These are phyloP conservation scores for Trigoniulus corallinus DNA, from an alignment of 1,140 invertebrate genomes.

Conservation along the genomic window DNA sequence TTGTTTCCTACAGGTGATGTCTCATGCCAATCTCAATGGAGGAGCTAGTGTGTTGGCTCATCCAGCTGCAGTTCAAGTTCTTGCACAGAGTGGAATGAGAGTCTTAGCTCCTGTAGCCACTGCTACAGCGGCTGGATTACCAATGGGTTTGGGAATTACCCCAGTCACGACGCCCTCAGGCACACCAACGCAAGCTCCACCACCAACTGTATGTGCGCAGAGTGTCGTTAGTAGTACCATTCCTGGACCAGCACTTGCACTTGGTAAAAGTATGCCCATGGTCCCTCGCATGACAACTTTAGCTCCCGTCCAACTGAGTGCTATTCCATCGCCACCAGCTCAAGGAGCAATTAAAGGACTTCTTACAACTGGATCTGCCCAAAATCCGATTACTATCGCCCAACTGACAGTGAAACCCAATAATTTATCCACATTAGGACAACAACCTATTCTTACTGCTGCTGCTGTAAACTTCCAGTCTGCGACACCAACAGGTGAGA, in stretches of 20 bases:
- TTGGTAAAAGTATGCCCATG: too few species aligned
- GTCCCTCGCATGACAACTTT: not conserved
- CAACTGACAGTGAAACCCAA: conserved; percentile 2
- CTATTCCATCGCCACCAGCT: not conserved
- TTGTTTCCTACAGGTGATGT: too few species aligned
- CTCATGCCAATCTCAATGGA: too few species aligned
- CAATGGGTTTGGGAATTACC: not conserved
- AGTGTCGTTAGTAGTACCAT: not conserved
- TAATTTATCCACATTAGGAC: not conserved
- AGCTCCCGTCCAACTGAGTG: not conserved
- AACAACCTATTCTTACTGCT: not conserved
- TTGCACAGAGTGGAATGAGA: not conserved
- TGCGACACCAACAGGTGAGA: not conserved
- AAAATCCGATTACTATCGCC: not conserved
- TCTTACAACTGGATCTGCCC: not conserved
- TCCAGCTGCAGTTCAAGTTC: not conserved
- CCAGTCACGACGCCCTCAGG: not conserved
- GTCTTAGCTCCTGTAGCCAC: not conserved
- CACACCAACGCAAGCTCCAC: not conserved
- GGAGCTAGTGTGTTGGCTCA: not conserved
- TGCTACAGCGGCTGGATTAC: not conserved
- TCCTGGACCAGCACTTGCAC: too few species aligned
- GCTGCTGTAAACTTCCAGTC: not conserved
- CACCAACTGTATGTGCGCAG: not conserved
- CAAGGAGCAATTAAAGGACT: not conserved